Base-by-base conservation (phyloP, 2,797 vertebrate genomes). In the Pteronotus mesoamericanus region DNA sequence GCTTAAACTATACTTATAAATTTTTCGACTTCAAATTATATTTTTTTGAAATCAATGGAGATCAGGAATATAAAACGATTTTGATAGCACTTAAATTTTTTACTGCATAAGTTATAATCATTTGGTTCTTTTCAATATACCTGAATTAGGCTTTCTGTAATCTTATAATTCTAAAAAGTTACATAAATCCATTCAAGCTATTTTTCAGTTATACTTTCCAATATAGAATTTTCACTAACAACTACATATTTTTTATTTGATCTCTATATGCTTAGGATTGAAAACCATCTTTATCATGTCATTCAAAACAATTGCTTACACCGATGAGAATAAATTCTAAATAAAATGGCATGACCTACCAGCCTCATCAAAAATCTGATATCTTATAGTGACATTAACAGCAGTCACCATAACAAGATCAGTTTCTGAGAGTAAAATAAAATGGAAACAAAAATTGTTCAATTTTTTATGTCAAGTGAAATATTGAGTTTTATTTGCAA, bases 341-440 rank as follows among this genome's bases (percentile, higher is more conserved):
- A 96, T 95, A 18, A 89, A 95, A 83, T 85, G 80, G n/a, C 80
- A 74, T 53, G 66, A 96, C 74, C 71, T 75, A 74, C n/a, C 48
- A 61, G 24, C 12, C n/a, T 64, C 91, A 21, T 89, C 69, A 95
- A 91, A 94, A 94, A 77, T 95, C 14, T 92, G 88, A 37, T 92
- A 42, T 84, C 46, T 80, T 85, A 78, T 79, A 89, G 34, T 93
- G 91, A 96, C 82, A 87, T 77, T 68, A 91, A 64, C 77, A 79
- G n/a, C 79, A 96, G 66, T 92, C 39, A 51, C 80, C 55, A 66
- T 87, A 97, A 94, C 29, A 91, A 93, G 83, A 86, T 89, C 95
- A 96, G 37, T 72, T 86, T 96, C 79, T 94, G 93, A 94, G 57
- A 92, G 42, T 26, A 88, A 97, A 96, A 94, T 82, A 89, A 86